Evolutionary conservation across 2,113 vertebrate genomes (phyloP), one percentile per base, ranked within the genome.

Genomic region (Actinemys pallida): DNA sequence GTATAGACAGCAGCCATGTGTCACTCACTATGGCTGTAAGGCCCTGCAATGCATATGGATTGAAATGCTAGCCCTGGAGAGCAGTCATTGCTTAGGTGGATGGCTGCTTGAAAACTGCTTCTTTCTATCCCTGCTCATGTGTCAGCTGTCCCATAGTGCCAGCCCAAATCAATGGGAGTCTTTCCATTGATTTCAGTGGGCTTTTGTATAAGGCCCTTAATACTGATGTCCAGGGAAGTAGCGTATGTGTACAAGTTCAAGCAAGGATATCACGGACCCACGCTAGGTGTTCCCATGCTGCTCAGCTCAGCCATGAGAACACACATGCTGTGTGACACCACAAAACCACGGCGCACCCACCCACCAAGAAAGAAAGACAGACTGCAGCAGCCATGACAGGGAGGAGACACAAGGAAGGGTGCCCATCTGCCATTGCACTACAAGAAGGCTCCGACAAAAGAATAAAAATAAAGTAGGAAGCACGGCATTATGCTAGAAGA

Each of bases 241-340:
- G 24, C 59, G 81, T 65, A 75, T 84, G 22, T 50, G 42, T n/a
- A 16, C 17, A 76, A 81, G 78, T 27, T 45, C 20, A 76, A 76
- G 20, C 20, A 25, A 45, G 11, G 22, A 25, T 42, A 6, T 76
- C 24, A 45, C 3, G 2, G 72, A 76, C 24, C 39, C 72, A 45
- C 5, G 1, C 20, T 76, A 45, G 39, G 42, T 27, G 42, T 27
- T 45, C 39, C 42, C 42, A 76, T 13, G 72, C 39, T 76, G 22
- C 42, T 42, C 22, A 45, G 42, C 72, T 76, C 24, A 53, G 14
- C 5, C 11, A 84, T 16, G 50, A 20, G 8, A n/a, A 39, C 39
- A 3, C 20, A n/a, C 0, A 0, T 49, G 59, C 12, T 24, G 87
- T 0, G 1, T 0, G 1, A 25, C 6, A 14, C 49, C 62, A 31